phyloP scores from a whole-genome alignment of 2,113 vertebrate genomes.

The Sarotherodon lohbergeri region DNA sequence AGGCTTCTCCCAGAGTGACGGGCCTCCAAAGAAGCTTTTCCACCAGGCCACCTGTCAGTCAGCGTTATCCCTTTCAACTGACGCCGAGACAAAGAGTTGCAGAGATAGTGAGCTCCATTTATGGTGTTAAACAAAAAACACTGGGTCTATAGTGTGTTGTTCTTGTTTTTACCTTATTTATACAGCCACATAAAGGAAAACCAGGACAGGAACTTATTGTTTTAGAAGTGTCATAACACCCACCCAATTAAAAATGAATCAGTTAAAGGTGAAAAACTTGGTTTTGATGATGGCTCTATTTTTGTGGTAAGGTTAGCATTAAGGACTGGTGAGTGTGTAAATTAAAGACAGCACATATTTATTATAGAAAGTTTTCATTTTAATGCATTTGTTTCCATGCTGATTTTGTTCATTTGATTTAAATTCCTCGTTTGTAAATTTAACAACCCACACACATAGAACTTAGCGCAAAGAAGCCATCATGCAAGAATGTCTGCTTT shows the following conservation, averaged over 20 bases:
- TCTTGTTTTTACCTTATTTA: background rate
- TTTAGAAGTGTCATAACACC: background rate
- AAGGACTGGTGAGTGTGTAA: background rate
- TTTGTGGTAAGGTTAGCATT: background rate
- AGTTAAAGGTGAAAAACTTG: background rate
- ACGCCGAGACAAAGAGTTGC: background rate
- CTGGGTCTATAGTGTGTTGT: background rate
- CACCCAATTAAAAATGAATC: background rate
- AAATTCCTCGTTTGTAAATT: background rate
- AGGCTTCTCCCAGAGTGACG: constrained; percentile 44
- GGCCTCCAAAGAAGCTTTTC: constrained; percentile 30
- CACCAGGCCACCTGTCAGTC: constrained; percentile 47
- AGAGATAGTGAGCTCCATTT: background rate
- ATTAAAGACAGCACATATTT: background rate
- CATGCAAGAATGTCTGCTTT: background rate
- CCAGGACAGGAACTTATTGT: background rate
- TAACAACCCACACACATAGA: background rate
- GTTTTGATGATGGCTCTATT: background rate
- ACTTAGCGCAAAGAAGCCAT: background rate
- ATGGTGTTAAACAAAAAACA: background rate
- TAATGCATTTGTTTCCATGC: background rate
- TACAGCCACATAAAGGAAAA: background rate
- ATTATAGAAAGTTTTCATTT: background rate
- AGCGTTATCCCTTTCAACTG: background rate
- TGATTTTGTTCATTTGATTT: background rate